Percentiles rank a stretch among this genome's conserved stretches.
Conservation (phyloP, 2,113 vertebrate genomes). For the Pithys albifrons region DNA sequence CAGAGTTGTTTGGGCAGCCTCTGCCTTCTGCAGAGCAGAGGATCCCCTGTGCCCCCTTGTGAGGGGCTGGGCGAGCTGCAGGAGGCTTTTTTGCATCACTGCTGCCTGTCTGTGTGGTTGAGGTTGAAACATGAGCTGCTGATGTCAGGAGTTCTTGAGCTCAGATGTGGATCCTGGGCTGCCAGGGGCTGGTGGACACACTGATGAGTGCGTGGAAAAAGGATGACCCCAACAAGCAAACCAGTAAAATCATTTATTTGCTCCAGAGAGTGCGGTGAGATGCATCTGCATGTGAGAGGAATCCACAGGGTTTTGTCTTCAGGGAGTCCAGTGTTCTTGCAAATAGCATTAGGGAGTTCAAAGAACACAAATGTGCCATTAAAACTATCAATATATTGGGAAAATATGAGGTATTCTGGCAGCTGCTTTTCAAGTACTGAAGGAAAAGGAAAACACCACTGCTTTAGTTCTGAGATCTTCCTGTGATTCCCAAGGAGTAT, state of each 20-base stretch:
- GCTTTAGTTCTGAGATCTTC: neutral
- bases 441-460: neutral
- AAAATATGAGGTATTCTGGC: neutral
- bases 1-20: neutral
- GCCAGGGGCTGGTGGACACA: fast-evolving
- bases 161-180: neutral
- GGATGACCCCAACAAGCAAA: neutral
- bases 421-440: neutral
- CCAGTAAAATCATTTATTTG: neutral
- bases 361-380: neutral
- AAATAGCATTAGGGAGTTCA: neutral
- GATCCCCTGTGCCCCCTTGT: neutral
- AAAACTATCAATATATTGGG: neutral
- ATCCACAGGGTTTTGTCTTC: neutral
- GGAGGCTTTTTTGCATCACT: neutral
- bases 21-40: neutral
- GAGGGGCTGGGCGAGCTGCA: neutral
- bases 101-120: neutral
- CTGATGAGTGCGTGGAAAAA: neutral
- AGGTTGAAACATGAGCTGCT: neutral
- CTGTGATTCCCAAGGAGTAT: neutral
- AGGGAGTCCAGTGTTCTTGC: neutral
- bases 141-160: neutral
- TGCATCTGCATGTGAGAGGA: neutral
- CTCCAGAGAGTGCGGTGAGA: neutral